Evolutionary conservation across 35 echinoderm and acorn worm genomes (phyloP).

Genomic region (Eucidaris tribuloides): DNA sequence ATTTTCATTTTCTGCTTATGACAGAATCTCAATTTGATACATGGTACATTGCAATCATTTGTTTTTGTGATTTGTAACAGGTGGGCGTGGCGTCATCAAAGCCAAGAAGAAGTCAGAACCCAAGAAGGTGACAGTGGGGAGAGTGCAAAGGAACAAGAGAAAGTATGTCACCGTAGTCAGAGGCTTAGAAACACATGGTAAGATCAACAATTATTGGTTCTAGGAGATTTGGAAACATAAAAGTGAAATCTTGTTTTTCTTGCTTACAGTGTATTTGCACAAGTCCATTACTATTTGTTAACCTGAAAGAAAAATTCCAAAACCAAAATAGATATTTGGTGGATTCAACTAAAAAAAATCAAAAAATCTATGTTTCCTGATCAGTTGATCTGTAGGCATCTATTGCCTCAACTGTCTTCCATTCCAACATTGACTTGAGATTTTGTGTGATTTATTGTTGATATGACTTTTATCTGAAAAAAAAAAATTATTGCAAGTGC

Average conservation of each 20-base stretch:
- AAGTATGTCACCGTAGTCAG: conserved; percentile 76
- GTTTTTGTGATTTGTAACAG: conserved; percentile 17
- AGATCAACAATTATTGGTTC: neutral
- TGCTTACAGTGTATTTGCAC: neutral
- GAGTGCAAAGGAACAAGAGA: conserved; percentile 63
- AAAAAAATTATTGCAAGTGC: no score
- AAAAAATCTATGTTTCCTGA: no score
- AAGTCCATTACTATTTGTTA: neutral
- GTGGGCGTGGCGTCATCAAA: conserved; percentile 79
- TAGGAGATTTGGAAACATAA: neutral
- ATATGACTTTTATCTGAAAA: no score
- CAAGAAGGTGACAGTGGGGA: conserved; percentile 62
- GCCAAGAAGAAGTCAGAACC: conserved; percentile 85
- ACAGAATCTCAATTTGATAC: neutral
- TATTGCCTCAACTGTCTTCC: no score
- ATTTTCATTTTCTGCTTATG: no score
- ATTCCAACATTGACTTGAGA: no score
- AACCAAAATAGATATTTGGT: neutral
- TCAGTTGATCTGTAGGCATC: neutral
- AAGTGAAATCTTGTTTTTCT: neutral
- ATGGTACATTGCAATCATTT: neutral
- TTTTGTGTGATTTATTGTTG: no score
- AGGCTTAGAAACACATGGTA: conserved; percentile 76
- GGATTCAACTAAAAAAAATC: neutral
- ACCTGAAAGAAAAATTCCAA: neutral